These are phyloP conservation scores for Butorides virescens DNA, from an alignment of 2,113 vertebrate species.

Conservation along the genomic window DNA sequence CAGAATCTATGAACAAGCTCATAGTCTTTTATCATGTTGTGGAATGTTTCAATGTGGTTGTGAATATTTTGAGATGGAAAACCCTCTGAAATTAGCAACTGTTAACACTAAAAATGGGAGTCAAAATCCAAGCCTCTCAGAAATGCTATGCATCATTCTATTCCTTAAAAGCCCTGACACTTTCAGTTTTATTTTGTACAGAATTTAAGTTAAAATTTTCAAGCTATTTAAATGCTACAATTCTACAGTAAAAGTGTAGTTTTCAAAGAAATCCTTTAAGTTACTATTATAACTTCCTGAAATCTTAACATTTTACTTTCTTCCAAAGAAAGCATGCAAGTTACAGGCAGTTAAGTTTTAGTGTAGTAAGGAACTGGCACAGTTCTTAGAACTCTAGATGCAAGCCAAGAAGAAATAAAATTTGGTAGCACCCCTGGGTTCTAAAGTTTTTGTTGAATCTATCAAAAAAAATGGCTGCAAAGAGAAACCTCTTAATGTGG, in stretches of 20 bases:
- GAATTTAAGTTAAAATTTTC: neutral
- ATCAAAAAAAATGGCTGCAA: neutral
- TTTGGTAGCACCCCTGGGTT: neutral
- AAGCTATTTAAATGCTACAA: neutral
- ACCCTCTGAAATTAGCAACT: neutral
- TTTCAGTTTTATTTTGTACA: neutral
- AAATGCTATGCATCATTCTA: neutral
- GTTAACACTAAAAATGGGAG: neutral
- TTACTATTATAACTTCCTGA: neutral
- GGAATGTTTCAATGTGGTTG: conserved; percentile 60
- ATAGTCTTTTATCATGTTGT: conserved; percentile 48
- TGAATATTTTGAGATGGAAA: conserved; percentile 57
- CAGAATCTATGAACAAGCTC: conserved; percentile 29
- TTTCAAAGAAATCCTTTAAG: neutral
- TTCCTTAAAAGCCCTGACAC: neutral
- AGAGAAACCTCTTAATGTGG: neutral
- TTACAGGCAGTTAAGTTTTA: neutral
- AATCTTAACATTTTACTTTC: neutral
- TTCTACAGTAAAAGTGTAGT: neutral
- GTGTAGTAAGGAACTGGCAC: neutral
- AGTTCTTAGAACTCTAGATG: neutral
- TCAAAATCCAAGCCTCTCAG: neutral
- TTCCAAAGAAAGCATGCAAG: neutral
- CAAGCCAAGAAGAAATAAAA: neutral
- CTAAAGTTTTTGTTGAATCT: neutral